phyloP scores from a whole-genome alignment of 2,888 invertebrate genomes.

The Eustalomyia histrio region DNA sequence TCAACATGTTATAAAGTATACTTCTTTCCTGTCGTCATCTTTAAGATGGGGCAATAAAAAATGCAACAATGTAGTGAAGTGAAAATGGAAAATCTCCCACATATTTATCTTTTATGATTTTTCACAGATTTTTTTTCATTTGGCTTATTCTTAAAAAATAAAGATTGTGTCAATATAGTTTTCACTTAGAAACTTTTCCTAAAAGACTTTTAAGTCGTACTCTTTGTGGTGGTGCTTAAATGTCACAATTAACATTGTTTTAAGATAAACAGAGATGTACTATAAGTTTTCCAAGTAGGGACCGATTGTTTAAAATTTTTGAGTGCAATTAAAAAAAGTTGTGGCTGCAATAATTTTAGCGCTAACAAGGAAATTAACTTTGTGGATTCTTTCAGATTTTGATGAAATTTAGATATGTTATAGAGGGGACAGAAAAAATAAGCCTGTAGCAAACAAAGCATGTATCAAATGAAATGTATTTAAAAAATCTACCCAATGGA shows the following conservation, averaged over 20 bases:
- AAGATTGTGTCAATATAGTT: slow-evolving; percentile 49
- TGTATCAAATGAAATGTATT: too few relatives aligned
- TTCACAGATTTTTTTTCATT: slow-evolving; percentile 27
- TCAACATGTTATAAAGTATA: slow-evolving; percentile 55
- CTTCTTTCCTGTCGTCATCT: slow-evolving; percentile 20
- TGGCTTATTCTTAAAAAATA: slow-evolving; percentile 13
- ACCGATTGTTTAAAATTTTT: not conserved
- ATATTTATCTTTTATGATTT: slow-evolving; percentile 58
- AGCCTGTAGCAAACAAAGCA: too few relatives aligned
- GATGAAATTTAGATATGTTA: too few relatives aligned
- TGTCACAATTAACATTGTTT: slow-evolving; percentile 46
- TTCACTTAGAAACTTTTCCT: slow-evolving; percentile 8
- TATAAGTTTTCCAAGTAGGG: not conserved
- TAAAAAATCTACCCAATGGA: too few relatives aligned
- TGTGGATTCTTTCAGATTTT: too few relatives aligned
- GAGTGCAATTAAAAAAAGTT: too few relatives aligned
- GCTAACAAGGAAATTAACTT: too few relatives aligned
- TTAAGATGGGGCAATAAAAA: slow-evolving; percentile 15
- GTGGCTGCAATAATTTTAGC: too few relatives aligned
- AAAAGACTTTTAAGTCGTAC: not conserved
- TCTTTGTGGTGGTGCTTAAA: slow-evolving; percentile 31
- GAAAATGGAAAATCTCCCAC: slow-evolving; percentile 51
- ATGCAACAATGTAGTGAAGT: slow-evolving; percentile 49
- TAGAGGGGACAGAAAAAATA: too few relatives aligned
- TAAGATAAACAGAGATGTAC: slow-evolving; percentile 13